These are phyloP conservation scores for Collichthys lucidus DNA, from an alignment of 2,113 vertebrate genomes.

Conservation along the genomic window DNA sequence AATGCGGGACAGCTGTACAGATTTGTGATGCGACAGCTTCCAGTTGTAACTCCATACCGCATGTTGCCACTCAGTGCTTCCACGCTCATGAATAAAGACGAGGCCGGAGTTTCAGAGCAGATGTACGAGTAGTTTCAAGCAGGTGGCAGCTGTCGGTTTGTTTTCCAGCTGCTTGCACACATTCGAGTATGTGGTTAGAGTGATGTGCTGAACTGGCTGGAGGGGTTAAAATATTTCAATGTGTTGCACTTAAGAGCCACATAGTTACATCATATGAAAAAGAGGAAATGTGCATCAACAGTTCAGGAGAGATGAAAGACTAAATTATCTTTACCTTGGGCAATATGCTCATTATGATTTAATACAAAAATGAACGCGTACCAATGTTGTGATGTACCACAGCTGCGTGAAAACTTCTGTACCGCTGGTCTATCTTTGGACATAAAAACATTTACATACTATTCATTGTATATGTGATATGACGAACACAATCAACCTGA, in stretches of 20 bases:
- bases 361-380: slow-evolving; percentile 39
- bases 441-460: neutral
- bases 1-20: too few species aligned
- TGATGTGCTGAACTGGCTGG: slow-evolving; percentile 44
- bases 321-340: slow-evolving; percentile 45
- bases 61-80: slow-evolving; percentile 5
- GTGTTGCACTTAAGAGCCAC: slow-evolving; percentile 63
- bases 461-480: slow-evolving; percentile 1
- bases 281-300: slow-evolving; percentile 46
- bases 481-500: slow-evolving; percentile 7
- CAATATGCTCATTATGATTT: slow-evolving; percentile 54
- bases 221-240: slow-evolving; percentile 59
- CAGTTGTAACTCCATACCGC: neutral
- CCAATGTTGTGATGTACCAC: slow-evolving; percentile 13
- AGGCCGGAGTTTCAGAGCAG: slow-evolving; percentile 18
- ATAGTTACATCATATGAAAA: slow-evolving; percentile 73
- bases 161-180: slow-evolving; percentile 46
- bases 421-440: neutral
- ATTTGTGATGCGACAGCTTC: neutral
- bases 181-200: slow-evolving; percentile 37
- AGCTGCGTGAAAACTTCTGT: neutral
- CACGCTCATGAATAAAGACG: slow-evolving; percentile 6
- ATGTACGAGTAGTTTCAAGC: slow-evolving; percentile 36
- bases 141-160: slow-evolving; percentile 50
- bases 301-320: slow-evolving; percentile 61